Percentiles rank a stretch among this genome's conserved stretches.
Evolutionary conservation across 2,888 invertebrate genomes (phyloP).

Genomic region (Rhamphomyia laevipes): DNA sequence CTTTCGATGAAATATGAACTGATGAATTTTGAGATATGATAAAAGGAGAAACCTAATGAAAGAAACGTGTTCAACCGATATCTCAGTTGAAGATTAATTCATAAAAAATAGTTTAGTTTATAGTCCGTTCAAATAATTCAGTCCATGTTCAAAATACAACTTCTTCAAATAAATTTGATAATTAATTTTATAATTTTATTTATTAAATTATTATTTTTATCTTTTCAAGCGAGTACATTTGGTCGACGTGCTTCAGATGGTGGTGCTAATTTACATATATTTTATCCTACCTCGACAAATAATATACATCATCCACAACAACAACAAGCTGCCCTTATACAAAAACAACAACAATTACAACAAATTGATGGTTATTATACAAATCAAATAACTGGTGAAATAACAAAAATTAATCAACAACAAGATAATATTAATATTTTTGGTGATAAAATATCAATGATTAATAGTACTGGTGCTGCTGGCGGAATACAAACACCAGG

Average conservation of each 20-base stretch:
- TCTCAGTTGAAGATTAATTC: too few relatives aligned
- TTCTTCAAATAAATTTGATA: too few relatives aligned
- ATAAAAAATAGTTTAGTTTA: too few relatives aligned
- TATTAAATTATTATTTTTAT: too few relatives aligned
- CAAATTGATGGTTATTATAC: background rate
- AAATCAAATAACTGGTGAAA: background rate
- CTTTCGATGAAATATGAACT: too few relatives aligned
- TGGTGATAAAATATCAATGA: background rate
- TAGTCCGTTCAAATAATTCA: too few relatives aligned
- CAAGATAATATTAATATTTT: background rate
- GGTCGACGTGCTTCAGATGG: constrained; percentile 91
- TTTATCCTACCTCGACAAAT: constrained; percentile 42
- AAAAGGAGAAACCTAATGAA: too few relatives aligned
- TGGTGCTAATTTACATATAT: constrained; percentile 79
- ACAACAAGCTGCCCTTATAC: constrained; percentile 19
- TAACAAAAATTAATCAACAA: background rate
- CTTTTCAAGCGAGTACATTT: constrained; percentile 56
- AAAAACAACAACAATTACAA: constrained; percentile 15
- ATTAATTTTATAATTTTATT: background rate
- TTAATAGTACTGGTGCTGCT: constrained; percentile 8
- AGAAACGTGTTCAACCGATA: too few relatives aligned
- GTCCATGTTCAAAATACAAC: too few relatives aligned
- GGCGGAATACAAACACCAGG: constrained; percentile 6
- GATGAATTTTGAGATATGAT: too few relatives aligned
- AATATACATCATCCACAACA: constrained; percentile 29